Conservation (phyloP, 1,140 invertebrate species). For the Megathymus violae region DNA sequence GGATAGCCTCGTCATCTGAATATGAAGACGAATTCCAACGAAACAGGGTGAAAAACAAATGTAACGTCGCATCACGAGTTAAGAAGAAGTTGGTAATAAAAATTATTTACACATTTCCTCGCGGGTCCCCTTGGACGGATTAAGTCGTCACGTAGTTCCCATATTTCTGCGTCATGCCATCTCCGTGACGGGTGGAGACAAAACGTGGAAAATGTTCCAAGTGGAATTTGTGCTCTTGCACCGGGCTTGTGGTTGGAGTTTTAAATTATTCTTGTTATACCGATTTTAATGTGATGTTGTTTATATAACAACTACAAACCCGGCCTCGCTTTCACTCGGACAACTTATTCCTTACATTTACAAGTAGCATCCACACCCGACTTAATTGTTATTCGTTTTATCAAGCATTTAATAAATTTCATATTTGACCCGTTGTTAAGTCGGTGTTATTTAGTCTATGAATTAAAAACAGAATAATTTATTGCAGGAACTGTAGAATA, state of each 20-base stretch:
- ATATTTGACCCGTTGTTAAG: no score
- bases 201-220: slow-evolving; percentile 36
- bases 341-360: no score
- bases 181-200: slow-evolving; percentile 46
- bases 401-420: no score
- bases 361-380: no score
- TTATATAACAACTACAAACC: no score
- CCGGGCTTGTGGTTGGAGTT: slow-evolving; percentile 10
- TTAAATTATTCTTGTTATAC: not conserved
- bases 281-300: no score
- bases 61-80: slow-evolving; percentile 7
- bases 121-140: slow-evolving; percentile 43
- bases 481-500: no score
- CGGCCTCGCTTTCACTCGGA: no score
- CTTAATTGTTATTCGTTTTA: no score
- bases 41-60: slow-evolving; percentile 1
- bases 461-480: no score
- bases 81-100: slow-evolving; percentile 36
- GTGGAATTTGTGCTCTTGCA: slow-evolving; percentile 17
- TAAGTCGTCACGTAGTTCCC: slow-evolving; percentile 54
- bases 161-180: slow-evolving; percentile 48
- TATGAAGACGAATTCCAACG: not conserved
- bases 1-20: not conserved
- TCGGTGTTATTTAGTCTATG: no score
- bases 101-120: slow-evolving; percentile 51